Evolutionary conservation across 23 tunicate genomes (phyloP).

Genomic region (Clavelina lepadiformis): DNA sequence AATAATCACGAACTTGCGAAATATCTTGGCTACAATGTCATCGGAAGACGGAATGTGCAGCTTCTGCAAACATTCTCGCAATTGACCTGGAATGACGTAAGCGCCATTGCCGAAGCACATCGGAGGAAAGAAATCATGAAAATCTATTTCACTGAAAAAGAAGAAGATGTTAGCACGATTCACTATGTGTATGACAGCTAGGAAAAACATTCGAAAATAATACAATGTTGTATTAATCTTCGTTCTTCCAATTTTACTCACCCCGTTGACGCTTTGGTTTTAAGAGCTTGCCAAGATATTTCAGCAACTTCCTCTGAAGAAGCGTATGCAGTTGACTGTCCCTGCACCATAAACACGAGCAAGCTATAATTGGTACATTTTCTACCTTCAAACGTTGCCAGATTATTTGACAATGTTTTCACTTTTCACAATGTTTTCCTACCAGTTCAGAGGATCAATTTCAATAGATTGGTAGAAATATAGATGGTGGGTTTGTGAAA

Average conservation of each 20-base stretch:
- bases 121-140: slow-evolving; percentile 57
- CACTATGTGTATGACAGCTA: not conserved
- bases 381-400: too few relatives aligned
- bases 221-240: too few relatives aligned
- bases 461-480: too few relatives aligned
- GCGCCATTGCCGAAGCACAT: slow-evolving; percentile 85
- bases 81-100: slow-evolving; percentile 81
- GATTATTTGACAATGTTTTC: too few relatives aligned
- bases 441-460: too few relatives aligned
- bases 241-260: slow-evolving; percentile 1
- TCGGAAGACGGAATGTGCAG: slow-evolving; percentile 44
- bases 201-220: not conserved
- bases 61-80: slow-evolving; percentile 63
- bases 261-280: slow-evolving; percentile 42
- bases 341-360: not conserved
- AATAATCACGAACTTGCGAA: slow-evolving; percentile 53
- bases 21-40: slow-evolving; percentile 67
- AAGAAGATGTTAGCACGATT: not conserved
- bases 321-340: not conserved
- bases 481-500: too few relatives aligned
- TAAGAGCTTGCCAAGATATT: slow-evolving; percentile 47
- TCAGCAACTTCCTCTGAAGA: slow-evolving; percentile 25
- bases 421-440: too few relatives aligned
- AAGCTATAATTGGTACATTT: too few relatives aligned
- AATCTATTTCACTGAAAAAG: slow-evolving; percentile 47